Evolutionary conservation across 2,888 invertebrate species (phyloP).

Genomic region (Miltochrista miniata): DNA sequence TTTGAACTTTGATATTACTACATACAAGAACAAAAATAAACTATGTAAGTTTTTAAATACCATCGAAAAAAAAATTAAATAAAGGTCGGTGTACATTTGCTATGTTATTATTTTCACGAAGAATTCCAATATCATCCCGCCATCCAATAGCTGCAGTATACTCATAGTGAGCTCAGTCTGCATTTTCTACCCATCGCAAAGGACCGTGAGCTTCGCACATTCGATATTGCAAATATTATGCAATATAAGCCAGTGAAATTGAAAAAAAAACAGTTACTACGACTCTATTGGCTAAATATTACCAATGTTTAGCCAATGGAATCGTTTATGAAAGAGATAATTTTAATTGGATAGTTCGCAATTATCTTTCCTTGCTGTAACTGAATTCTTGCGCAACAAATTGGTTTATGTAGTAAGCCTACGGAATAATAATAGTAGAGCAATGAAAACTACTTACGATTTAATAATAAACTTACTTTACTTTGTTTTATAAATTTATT

Average conservation of each 20-base stretch:
- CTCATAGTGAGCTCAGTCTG: slow-evolving; percentile 58
- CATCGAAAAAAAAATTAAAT: too few species aligned
- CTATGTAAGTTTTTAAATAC: too few species aligned
- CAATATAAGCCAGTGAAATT: slow-evolving; percentile 52
- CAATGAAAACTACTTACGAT: too few species aligned
- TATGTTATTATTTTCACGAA: slow-evolving; percentile 55
- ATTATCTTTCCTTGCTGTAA: background rate
- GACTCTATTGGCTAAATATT: too few species aligned
- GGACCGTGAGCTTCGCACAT: slow-evolving; percentile 54
- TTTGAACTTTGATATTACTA: too few species aligned
- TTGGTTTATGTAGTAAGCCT: too few species aligned
- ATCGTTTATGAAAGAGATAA: slow-evolving; percentile 5
- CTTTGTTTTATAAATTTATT: too few species aligned
- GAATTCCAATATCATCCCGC: slow-evolving; percentile 72
- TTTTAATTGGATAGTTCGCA: background rate
- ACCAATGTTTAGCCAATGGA: slow-evolving; percentile 29
- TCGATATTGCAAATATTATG: slow-evolving; percentile 72
- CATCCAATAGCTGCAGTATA: slow-evolving; percentile 68
- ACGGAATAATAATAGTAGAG: background rate
- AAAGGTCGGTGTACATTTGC: slow-evolving; percentile 2
- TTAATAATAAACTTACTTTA: too few species aligned
- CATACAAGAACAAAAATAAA: too few species aligned
- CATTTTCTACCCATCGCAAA: slow-evolving; percentile 67
- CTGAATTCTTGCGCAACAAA: background rate
- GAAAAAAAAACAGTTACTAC: slow-evolving; percentile 37